A percentile compares a stretch with the other conserved stretches of the same genome.
These are phyloP conservation scores for Helicoverpa zea DNA, from an alignment of 1,140 invertebrate species.

Conservation along the genomic window DNA sequence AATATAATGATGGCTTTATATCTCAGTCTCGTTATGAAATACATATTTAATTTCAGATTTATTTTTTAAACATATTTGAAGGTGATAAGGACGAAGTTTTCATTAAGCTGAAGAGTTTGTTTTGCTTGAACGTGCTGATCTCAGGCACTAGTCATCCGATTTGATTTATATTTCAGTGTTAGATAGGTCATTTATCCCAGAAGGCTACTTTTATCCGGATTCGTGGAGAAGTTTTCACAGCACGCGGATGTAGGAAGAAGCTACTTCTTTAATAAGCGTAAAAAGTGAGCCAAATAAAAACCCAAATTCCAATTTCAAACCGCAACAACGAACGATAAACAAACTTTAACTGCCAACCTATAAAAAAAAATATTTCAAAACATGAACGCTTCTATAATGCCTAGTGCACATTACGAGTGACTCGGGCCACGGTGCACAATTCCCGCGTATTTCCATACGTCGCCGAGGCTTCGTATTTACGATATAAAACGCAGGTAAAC, in stretches of 20 bases:
- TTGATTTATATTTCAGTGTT: no score
- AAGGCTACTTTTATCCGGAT: no score
- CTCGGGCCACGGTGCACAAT: conserved; percentile 14
- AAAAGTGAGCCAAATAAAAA: neutral
- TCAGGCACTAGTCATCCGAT: no score
- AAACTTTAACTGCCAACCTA: neutral
- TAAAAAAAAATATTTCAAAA: conserved; percentile 1
- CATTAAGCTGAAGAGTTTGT: no score
- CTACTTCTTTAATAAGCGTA: no score
- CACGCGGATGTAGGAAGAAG: no score
- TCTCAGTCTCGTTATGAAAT: neutral
- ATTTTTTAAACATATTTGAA: no score
- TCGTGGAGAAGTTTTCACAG: no score
- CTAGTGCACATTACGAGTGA: conserved; percentile 26
- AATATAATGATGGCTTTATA: neutral
- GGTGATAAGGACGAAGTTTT: no score
- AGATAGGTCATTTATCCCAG: no score
- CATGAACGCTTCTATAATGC: conserved; percentile 21
- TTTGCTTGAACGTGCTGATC: no score
- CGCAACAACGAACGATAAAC: neutral
- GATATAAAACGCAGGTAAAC: conserved; percentile 29
- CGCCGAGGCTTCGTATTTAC: neutral
- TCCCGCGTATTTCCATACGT: conserved; percentile 6
- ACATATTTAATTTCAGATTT: no score
- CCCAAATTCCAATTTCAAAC: neutral